phyloP scores from a whole-genome alignment of 2,888 invertebrate genomes.

The Mythimna loreyi region DNA sequence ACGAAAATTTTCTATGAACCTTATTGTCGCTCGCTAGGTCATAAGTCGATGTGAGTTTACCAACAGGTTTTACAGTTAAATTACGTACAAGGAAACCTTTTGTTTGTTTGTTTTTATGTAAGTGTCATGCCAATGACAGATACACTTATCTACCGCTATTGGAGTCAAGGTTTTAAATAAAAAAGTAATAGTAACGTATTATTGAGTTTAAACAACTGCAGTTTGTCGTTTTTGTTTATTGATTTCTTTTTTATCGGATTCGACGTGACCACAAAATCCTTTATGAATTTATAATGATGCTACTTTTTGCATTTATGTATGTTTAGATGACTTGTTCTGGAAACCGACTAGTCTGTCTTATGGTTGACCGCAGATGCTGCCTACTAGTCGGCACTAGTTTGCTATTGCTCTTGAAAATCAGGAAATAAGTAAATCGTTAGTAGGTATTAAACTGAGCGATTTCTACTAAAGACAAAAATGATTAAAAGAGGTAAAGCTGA shows the following conservation, averaged over 20 bases:
- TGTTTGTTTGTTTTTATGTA: conserved; percentile 28
- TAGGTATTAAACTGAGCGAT: too few species aligned
- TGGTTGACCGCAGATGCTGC: too few species aligned
- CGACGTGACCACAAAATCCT: background rate
- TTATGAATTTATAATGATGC: background rate
- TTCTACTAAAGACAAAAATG: background rate
- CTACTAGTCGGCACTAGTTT: too few species aligned
- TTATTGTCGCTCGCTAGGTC: too few species aligned
- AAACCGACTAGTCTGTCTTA: background rate
- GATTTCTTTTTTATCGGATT: background rate
- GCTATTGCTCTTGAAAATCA: background rate
- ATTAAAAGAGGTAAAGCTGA: background rate
- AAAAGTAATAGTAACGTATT: conserved; percentile 5
- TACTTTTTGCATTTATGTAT: background rate
- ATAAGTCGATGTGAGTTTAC: too few species aligned
- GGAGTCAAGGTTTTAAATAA: conserved; percentile 37
- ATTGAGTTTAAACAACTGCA: conserved; percentile 7
- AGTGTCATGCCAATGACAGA: conserved; percentile 40
- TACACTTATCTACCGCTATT: conserved; percentile 35
- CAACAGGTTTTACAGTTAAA: conserved; percentile 14
- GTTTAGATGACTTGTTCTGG: background rate
- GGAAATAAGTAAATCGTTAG: background rate
- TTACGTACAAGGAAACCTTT: conserved; percentile 31
- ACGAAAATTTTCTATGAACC: too few species aligned
- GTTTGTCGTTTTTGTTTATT: background rate